A percentile compares a stretch with the other conserved stretches of the same genome.
These are phyloP conservation scores for Blomia tropicalis DNA, from an alignment of 2,888 invertebrate genomes.

Conservation along the genomic window DNA sequence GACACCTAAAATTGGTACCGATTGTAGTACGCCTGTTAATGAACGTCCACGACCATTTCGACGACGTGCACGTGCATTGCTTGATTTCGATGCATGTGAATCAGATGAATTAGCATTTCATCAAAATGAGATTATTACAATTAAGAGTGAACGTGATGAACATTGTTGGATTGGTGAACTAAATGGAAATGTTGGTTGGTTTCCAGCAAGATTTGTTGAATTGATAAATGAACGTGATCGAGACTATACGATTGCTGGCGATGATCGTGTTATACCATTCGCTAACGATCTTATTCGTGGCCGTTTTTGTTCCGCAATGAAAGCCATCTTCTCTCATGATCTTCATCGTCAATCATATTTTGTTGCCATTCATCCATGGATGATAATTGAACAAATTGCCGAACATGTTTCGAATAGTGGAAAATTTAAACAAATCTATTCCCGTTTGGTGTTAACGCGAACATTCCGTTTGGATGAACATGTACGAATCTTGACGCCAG, in stretches of 20 bases:
- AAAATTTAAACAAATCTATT: conserved; percentile 95
- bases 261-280: conserved; percentile 89
- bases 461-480: conserved; percentile 94
- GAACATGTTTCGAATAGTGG: conserved; percentile 45
- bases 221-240: conserved; percentile 86
- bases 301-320: conserved; percentile 69
- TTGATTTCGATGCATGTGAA: conserved; percentile 93
- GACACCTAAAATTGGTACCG: conserved; percentile 75
- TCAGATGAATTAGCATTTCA: conserved; percentile 96
- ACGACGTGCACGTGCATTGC: conserved; percentile 78
- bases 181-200: conserved; percentile 81
- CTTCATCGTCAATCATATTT: conserved; percentile 70
- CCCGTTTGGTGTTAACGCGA: conserved; percentile 85
- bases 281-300: conserved; percentile 92
- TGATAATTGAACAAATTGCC: conserved; percentile 75
- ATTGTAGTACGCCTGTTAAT: conserved; percentile 51
- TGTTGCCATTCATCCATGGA: conserved; percentile 88
- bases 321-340: conserved; percentile 83
- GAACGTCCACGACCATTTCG: conserved; percentile 47
- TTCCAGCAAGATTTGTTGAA: conserved; percentile 90
- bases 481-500: conserved; percentile 93
- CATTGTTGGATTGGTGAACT: conserved; percentile 97
- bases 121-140: conserved; percentile 91
- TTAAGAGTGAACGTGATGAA: conserved; percentile 84
- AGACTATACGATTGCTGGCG: conserved; percentile 62